Conservation (phyloP, 2,888 invertebrate species). For the Perizoma flavofasciatum region DNA sequence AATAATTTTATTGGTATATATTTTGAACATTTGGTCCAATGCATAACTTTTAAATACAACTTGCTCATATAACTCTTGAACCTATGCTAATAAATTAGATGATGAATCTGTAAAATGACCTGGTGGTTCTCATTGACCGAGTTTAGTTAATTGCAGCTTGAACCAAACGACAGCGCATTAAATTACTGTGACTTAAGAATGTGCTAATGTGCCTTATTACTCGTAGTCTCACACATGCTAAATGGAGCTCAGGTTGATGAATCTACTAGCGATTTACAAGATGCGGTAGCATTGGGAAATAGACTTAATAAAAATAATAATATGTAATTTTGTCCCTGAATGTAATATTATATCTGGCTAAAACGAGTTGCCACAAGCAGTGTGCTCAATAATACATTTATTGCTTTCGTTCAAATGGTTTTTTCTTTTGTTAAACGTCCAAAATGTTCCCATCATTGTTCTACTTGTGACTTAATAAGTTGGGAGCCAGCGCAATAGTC, state of each 20-base stretch:
- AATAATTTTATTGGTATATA: background rate
- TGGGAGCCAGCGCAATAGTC: no score
- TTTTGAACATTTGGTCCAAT: background rate
- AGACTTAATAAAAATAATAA: background rate
- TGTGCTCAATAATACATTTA: no score
- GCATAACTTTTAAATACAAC: background rate
- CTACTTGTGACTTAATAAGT: no score
- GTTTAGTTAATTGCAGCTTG: constrained; percentile 29
- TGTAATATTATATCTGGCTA: background rate
- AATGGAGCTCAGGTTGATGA: constrained; percentile 8
- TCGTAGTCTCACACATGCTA: constrained; percentile 13
- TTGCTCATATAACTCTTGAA: constrained; percentile 7
- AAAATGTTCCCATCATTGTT: no score
- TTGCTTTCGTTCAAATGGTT: no score
- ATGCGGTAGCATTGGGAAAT: background rate
- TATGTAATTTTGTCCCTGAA: background rate
- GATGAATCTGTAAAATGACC: constrained; percentile 23
- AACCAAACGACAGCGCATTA: constrained; percentile 18
- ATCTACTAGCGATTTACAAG: constrained; percentile 4
- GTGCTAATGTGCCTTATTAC: constrained; percentile 28
- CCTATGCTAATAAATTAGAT: constrained; percentile 24
- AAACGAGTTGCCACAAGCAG: no score
- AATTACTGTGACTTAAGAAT: constrained; percentile 24
- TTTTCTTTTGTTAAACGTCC: no score
- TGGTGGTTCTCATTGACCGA: constrained; percentile 38